Percentiles rank a stretch among this genome's conserved stretches.
These are phyloP conservation scores for Aplochiton taeniatus DNA, from an alignment of 2,797 vertebrate genomes.

Conservation along the genomic window DNA sequence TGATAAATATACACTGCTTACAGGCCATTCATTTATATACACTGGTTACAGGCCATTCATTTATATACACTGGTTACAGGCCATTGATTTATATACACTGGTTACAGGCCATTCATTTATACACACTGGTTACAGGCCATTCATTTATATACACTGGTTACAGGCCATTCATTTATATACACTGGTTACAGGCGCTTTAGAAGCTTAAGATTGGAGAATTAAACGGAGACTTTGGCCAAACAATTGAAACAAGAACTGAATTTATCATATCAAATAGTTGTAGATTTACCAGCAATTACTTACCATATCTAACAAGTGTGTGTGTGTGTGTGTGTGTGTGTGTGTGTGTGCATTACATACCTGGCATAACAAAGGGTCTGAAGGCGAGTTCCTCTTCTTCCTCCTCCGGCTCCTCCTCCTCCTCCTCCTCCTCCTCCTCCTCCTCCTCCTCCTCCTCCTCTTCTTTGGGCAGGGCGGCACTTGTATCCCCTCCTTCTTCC, in stretches of 20 bases:
- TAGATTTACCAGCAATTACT: neutral
- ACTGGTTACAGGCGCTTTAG: too few species aligned
- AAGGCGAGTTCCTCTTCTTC: constrained; percentile 46
- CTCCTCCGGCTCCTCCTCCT: constrained; percentile 46
- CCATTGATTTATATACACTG: neutral
- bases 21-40: too few species aligned
- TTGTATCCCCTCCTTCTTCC: constrained; percentile 22
- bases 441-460: constrained; percentile 63
- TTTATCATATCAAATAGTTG: neutral
- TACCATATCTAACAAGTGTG: neutral
- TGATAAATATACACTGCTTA: too few species aligned
- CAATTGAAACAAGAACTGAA: neutral
- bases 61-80: too few species aligned
- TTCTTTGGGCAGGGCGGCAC: constrained; percentile 57
- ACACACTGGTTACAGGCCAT: too few species aligned
- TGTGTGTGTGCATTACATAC: constrained; percentile 44
- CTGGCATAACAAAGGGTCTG: constrained; percentile 71
- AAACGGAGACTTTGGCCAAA: neutral
- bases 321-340: constrained; percentile 7
- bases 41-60: too few species aligned
- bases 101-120: too few species aligned
- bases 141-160: neutral
- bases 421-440: constrained; percentile 66
- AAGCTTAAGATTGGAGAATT: too few species aligned
- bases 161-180: too few species aligned